These are phyloP conservation scores for Terebella lapidaria DNA, from an alignment of 2,888 invertebrate genomes.

Conservation along the genomic window DNA sequence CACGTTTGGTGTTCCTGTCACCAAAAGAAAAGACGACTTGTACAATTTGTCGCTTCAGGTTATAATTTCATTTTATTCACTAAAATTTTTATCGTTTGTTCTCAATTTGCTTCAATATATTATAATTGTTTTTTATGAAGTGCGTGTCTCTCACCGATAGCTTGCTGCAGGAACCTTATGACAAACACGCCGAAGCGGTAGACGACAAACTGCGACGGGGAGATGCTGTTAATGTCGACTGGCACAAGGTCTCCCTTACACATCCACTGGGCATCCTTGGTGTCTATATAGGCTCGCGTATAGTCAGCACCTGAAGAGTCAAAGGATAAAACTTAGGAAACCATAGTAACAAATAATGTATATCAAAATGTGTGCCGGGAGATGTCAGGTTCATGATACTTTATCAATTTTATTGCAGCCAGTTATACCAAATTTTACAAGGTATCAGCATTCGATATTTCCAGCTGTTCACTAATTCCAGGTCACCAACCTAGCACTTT, in stretches of 20 bases:
- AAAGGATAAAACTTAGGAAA: neutral
- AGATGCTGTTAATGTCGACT: conserved; percentile 37
- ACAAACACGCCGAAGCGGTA: conserved; percentile 49
- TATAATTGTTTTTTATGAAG: neutral
- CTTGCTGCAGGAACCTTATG: conserved; percentile 37
- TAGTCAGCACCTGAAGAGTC: conserved; percentile 44
- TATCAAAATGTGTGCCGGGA: too few relatives aligned
- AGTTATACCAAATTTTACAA: too few relatives aligned
- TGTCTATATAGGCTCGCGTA: conserved; percentile 40
- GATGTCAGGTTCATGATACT: too few relatives aligned
- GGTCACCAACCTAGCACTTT: conserved; percentile 9
- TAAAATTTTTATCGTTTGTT: too few relatives aligned
- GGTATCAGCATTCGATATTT: too few relatives aligned
- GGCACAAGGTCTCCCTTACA: conserved; percentile 40
- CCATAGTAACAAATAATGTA: neutral
- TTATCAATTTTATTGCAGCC: too few relatives aligned
- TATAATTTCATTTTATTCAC: conserved; percentile 22
- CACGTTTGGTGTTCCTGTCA: conserved; percentile 22
- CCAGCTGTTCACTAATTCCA: too few relatives aligned
- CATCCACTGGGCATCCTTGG: conserved; percentile 48
- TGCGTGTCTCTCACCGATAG: neutral
- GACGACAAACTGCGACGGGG: conserved; percentile 44
- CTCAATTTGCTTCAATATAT: too few relatives aligned
- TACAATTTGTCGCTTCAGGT: neutral
- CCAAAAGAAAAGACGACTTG: neutral